These are phyloP conservation scores for Mesocricetus auratus DNA, from an alignment of 2,113 vertebrate genomes.

Conservation along the genomic window DNA sequence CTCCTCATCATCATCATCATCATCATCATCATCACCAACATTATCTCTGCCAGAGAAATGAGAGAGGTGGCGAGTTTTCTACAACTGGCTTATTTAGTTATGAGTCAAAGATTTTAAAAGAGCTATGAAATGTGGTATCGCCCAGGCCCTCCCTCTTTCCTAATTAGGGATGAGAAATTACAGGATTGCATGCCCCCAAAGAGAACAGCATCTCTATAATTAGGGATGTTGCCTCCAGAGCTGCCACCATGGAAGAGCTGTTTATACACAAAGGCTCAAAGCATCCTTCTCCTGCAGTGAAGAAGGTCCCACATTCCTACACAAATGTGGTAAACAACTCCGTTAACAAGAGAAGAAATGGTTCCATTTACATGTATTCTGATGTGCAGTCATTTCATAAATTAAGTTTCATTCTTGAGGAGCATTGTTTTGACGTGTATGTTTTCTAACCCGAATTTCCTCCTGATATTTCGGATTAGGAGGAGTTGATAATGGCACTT, in stretches of 20 bases:
- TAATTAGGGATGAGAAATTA: conserved; percentile 47
- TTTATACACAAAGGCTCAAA: not conserved
- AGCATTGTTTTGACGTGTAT: not conserved
- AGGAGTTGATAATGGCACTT: not conserved
- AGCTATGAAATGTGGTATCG: conserved; percentile 40
- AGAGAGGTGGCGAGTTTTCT: conserved; percentile 25
- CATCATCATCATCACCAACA: not conserved
- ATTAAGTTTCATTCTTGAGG: not conserved
- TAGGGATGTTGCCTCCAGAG: not conserved
- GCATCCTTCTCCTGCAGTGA: not conserved
- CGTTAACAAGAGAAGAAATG: not conserved
- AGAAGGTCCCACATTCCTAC: not conserved
- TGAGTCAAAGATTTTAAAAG: conserved; percentile 62
- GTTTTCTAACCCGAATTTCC: conserved; percentile 55
- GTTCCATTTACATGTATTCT: conserved; percentile 27
- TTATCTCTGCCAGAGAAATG: conserved; percentile 23
- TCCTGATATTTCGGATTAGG: conserved; percentile 3
- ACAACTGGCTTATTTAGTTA: conserved; percentile 51
- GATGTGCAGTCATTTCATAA: conserved; percentile 28
- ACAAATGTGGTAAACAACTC: not conserved
- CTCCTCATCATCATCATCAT: not conserved
- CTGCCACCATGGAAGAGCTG: not conserved
- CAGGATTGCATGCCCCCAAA: not conserved
- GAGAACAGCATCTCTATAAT: not conserved
- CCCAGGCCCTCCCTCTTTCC: not conserved